Percentiles rank a stretch among this genome's conserved stretches.
Conservation (phyloP, 2,113 vertebrate species). For the Tachysurus fulvidraco region DNA sequence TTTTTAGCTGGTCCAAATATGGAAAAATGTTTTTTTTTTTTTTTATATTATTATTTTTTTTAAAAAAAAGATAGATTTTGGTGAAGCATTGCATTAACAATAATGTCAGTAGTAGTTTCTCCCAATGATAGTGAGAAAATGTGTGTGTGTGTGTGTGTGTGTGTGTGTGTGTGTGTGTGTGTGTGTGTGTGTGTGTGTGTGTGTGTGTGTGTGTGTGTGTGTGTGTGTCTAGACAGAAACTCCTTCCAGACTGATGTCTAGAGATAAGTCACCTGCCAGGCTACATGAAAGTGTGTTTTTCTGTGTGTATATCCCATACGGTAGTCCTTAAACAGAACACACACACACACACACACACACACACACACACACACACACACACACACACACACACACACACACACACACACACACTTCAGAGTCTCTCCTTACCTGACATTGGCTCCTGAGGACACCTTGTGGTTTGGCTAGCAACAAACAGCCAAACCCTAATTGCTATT, state of each 20-base stretch:
- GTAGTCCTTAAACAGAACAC: neutral
- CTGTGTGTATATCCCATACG: neutral
- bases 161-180: neutral
- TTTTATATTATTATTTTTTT: neutral
- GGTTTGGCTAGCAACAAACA: conserved; percentile 26
- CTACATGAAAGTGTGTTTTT: neutral
- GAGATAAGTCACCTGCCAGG: conserved; percentile 37
- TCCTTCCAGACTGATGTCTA: conserved; percentile 26
- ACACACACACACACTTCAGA: neutral
- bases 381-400: no score
- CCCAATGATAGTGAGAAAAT: neutral
- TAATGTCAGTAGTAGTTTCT: neutral
- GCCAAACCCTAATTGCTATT: conserved; percentile 36
- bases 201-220: neutral
- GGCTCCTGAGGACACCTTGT: conserved; percentile 41
- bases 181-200: neutral
- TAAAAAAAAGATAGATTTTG: neutral
- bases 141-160: neutral
- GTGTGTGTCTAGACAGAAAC: conserved; percentile 6
- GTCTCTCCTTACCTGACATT: neutral
- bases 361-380: no score
- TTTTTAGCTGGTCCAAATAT: neutral
- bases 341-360: neutral
- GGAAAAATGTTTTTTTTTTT: neutral
- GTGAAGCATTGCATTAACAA: neutral